Base-by-base conservation (phyloP, 2,888 invertebrate species). In the Agrochola macilenta region DNA sequence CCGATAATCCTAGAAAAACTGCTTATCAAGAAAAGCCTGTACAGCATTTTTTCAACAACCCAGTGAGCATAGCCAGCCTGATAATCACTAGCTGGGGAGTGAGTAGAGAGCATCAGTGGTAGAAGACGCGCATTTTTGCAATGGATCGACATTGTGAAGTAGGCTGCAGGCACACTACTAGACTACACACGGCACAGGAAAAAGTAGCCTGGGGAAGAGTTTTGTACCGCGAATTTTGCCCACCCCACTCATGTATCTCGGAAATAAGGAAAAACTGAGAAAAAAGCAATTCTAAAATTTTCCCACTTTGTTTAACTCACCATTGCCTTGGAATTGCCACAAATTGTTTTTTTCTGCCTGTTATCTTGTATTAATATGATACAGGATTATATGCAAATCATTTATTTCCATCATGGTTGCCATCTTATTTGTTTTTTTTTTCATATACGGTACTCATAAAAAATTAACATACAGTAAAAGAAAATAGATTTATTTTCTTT, bases 231-330 rank as follows among this genome's bases (percentile, higher is more conserved):
- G 14, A 26, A 11, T 65, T 64, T 26, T 63, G 3, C 20, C 20
- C 14, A 65, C 2, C 9, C 23, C 9, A 26, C 9, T 66, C 43
- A 39, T 20, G 12, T 14, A 43, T 1, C 30, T 69, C 11, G 2
- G 71, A 71, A 72, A 39, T 52, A 23, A 71, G n/a, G 35, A 71
- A 20, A n/a, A 20, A 46, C 7, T 60, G 14, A 39, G 14, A 26
- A 60, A 74, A 49, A 57, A 46, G 20, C 7, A n/a, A n/a, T n/a
- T n/a, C 14, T n/a, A 54, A 0, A 57, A 54, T 2, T 46, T 46
- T n/a, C 20, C 52, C 20, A 20, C 8, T 20, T 52, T 52, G 52
- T 9, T 52, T 52, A 9, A 52, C 52, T 52, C 52, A 52, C 52
- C 20, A 52, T 7, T 8, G 52, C 52, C 20, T 52, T 52, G 52